Conservation (phyloP, 2,113 vertebrate species). For the Galbula dea region DNA sequence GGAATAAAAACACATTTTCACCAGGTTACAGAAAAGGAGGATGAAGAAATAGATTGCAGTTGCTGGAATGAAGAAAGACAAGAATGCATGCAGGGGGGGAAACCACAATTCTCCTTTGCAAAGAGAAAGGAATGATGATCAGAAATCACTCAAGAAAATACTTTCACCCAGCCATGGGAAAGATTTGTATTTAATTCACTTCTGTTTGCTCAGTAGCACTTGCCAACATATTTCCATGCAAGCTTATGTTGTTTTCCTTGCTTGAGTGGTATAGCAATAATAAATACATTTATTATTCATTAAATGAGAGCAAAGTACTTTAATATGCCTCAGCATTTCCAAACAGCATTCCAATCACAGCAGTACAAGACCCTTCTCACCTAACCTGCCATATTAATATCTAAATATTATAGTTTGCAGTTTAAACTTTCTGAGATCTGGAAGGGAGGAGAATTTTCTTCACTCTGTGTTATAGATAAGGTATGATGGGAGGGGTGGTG, state of each 20-base stretch:
- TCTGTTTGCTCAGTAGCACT: neutral
- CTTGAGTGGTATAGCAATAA: constrained; percentile 3
- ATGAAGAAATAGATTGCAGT: neutral
- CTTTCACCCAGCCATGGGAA: neutral
- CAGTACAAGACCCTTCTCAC: neutral
- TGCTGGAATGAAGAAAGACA: neutral
- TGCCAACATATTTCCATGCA: neutral
- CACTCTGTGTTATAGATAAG: neutral
- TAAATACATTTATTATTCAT: constrained; percentile 56
- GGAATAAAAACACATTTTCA: constrained; percentile 8
- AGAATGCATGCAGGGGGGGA: neutral
- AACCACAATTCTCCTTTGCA: neutral
- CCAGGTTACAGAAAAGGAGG: neutral
- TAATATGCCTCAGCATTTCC: neutral
- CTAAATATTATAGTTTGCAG: neutral
- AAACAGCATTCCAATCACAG: neutral
- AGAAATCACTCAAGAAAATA: neutral
- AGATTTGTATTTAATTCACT: neutral
- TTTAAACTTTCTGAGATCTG: neutral
- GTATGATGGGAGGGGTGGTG: neutral
- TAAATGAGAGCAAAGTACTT: neutral
- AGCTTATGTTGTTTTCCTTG: neutral
- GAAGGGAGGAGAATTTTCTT: neutral
- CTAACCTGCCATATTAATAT: neutral
- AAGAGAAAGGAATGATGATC: neutral